Conservation (phyloP, 2,888 invertebrate species). For the Thereva unica region DNA sequence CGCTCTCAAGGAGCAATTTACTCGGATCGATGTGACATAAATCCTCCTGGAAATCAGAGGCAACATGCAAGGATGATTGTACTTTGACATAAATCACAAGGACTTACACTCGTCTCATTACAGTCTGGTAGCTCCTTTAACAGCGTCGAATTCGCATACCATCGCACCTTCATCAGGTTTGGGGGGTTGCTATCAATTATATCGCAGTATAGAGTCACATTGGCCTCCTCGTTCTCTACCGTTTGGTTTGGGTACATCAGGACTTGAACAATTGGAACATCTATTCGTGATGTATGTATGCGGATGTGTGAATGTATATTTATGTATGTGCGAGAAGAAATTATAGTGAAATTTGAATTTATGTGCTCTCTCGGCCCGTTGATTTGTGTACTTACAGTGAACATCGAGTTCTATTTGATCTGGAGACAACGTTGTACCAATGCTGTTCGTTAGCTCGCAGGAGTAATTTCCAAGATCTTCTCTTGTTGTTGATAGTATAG, state of each 20-base stretch:
- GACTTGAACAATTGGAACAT: constrained; percentile 76
- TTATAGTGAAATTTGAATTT: background rate
- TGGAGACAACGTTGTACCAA: constrained; percentile 76
- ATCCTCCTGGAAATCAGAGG: constrained; percentile 53
- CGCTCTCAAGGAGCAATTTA: constrained; percentile 79
- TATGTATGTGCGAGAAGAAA: background rate
- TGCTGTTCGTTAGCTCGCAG: constrained; percentile 78
- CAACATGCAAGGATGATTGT: constrained; percentile 17
- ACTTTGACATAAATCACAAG: constrained; percentile 50
- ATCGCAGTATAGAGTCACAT: constrained; percentile 81
- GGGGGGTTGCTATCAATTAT: constrained; percentile 80
- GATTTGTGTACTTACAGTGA: constrained; percentile 69
- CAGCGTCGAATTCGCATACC: constrained; percentile 83
- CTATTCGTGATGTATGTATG: constrained; percentile 57
- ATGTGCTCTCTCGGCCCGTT: background rate
- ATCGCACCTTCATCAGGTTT: constrained; percentile 73
- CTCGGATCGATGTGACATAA: constrained; percentile 87
- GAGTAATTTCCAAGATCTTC: constrained; percentile 84
- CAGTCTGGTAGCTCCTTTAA: constrained; percentile 86
- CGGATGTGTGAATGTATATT: background rate
- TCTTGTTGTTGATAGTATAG: constrained; percentile 75
- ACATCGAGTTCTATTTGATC: constrained; percentile 77
- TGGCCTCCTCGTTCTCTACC: constrained; percentile 76
- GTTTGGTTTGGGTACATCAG: constrained; percentile 77
- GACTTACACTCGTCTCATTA: constrained; percentile 47